A percentile compares a stretch with the other conserved stretches of the same genome.
phyloP scores from a whole-genome alignment of 35 echinoderm and acorn worm species.

The Stichopus chloronotus region DNA sequence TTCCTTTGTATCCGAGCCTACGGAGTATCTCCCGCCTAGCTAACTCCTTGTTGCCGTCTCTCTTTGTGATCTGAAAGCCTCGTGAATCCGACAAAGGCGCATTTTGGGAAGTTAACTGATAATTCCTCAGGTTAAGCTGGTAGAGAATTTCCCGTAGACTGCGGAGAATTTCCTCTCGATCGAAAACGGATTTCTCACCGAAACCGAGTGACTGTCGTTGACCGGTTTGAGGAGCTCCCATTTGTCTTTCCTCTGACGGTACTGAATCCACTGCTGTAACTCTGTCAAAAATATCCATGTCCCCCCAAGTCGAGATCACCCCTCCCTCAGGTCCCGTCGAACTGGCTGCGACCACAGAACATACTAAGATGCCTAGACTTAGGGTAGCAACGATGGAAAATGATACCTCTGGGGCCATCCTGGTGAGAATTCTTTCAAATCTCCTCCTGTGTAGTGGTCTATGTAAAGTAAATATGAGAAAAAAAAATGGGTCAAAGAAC shows the following conservation, averaged over 20 bases:
- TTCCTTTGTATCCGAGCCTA: slow-evolving; percentile 1
- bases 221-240: not conserved
- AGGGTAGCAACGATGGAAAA: not conserved
- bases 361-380: not conserved
- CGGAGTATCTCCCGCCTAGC: slow-evolving; percentile 28
- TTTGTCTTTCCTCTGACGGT: not conserved
- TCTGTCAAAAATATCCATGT: not conserved
- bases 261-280: not conserved
- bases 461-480: no score
- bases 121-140: not conserved
- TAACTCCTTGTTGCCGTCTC: not conserved
- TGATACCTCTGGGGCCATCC: not conserved
- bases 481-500: no score
- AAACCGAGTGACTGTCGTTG: no score
- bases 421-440: not conserved
- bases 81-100: not conserved
- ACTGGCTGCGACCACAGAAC: not conserved
- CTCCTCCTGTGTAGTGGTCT: no score
- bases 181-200: not conserved
- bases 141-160: not conserved
- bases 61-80: not conserved
- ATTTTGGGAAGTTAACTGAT: not conserved
- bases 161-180: not conserved
- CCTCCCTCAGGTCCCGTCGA: not conserved
- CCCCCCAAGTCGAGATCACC: not conserved